Evolutionary conservation across 2,797 vertebrate species (phyloP).

Genomic region (Arctocebus calabarensis): DNA sequence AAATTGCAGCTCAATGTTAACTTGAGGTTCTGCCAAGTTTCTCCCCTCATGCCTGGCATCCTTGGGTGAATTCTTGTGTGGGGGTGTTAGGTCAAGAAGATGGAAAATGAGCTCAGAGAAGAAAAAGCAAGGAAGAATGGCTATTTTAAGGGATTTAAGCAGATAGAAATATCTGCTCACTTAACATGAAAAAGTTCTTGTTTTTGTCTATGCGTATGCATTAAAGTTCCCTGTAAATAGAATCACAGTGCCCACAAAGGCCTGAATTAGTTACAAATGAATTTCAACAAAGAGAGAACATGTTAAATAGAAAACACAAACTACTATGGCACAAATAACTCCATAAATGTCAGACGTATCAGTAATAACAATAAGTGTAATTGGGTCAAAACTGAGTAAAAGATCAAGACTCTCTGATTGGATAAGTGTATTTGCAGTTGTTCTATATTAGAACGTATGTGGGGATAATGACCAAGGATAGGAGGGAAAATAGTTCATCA

Average conservation of each 20-base stretch:
- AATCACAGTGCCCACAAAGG: background rate
- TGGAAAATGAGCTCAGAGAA: background rate
- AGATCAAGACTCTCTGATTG: background rate
- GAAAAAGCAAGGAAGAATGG: background rate
- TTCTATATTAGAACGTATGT: background rate
- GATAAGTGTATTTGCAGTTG: background rate
- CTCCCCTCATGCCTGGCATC: background rate
- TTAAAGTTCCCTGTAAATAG: background rate
- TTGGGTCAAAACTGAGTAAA: slow-evolving; percentile 6
- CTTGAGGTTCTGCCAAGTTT: background rate
- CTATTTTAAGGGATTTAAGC: background rate
- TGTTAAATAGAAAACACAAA: background rate
- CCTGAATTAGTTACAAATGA: background rate
- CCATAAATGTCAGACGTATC: background rate
- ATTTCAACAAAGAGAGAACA: background rate
- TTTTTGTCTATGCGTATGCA: background rate
- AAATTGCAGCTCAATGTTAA: background rate
- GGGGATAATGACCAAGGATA: background rate
- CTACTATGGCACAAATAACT: background rate
- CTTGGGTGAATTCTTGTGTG: background rate
- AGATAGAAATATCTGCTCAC: background rate
- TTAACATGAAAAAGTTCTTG: background rate
- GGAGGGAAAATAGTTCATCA: background rate
- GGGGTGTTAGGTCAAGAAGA: background rate
- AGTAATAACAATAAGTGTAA: slow-evolving; percentile 44